Base-by-base conservation (phyloP, 2,888 invertebrate genomes). In the Dynastes tityus region DNA sequence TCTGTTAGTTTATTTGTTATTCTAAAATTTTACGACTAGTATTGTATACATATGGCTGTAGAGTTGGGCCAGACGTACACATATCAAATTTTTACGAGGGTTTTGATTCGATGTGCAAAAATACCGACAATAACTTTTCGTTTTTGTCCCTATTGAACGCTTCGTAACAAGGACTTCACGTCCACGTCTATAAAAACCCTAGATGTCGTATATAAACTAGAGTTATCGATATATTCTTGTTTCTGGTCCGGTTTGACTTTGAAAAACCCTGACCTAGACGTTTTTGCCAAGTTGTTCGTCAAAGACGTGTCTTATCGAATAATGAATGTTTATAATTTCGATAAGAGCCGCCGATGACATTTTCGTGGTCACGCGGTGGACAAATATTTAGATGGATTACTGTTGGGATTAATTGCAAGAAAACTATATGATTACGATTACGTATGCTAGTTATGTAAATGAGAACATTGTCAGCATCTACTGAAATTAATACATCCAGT, bases 211-310 rank as follows among this genome's bases (percentile, higher is more conserved):
- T 45, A 45, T 11, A 45, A 71, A 55, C 53, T 40, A 58, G 55
- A 58, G 37, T 58, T 71, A 71, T 71, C 55, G 58, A 40, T 58
- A 22, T 55, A 37, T 58, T 3, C 53, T 37, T 32, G 58, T 1
- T 13, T 53, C 55, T n/a, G 55, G 32, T 58, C 58, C 37, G 55
- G 37, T 71, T 53, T 71, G 71, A 55, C 71, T 58, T 71, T 71
- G 58, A 71, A 53, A 71, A 71, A 71, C 71, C 71, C 55, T 71
- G 71, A 71, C 71, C 71, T 71, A 71, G 71, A 55, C 71, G 55
- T 58, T 71, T 71, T 71, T 40, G 55, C n/a, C 55, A 58, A 71
- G 16, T 55, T 55, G 45, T 45, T 29, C 63, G 22, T 11, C 29
- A 16, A 32, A n/a, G 29, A 37, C 71, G 71, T 71, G 71, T 55